These are phyloP conservation scores for Centropus unirufus DNA, from an alignment of 2,113 vertebrate species.

Conservation along the genomic window DNA sequence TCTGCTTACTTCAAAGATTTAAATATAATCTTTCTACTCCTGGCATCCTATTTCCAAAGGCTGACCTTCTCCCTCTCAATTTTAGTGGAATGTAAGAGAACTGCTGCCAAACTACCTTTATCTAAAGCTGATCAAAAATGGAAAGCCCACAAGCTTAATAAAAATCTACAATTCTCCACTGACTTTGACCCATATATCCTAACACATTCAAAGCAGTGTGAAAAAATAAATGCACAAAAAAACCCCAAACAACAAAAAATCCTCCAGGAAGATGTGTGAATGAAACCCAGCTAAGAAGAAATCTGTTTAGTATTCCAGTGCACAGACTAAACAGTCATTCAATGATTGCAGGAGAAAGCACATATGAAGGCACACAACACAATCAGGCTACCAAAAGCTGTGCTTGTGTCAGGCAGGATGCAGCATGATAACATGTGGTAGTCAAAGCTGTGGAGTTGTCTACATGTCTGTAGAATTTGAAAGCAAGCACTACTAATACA, in stretches of 20 bases:
- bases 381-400: not conserved
- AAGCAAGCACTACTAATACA: not conserved
- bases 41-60: not conserved
- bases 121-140: not conserved
- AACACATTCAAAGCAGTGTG: not conserved
- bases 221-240: not conserved
- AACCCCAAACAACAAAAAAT: not conserved
- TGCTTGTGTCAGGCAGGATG: not conserved
- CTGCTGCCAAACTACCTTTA: not conserved
- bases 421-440: not conserved
- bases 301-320: not conserved
- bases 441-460: not conserved
- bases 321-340: not conserved
- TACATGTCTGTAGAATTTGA: not conserved
- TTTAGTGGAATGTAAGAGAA: not conserved
- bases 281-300: not conserved
- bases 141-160: not conserved
- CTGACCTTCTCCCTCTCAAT: not conserved
- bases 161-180: not conserved
- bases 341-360: not conserved
- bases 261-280: not conserved
- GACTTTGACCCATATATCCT: not conserved
- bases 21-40: not conserved
- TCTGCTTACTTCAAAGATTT: not conserved
- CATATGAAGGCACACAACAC: rapidly evolving